Evolutionary conservation across 2,797 vertebrate genomes (phyloP).

Genomic region (Nannoperca australis): DNA sequence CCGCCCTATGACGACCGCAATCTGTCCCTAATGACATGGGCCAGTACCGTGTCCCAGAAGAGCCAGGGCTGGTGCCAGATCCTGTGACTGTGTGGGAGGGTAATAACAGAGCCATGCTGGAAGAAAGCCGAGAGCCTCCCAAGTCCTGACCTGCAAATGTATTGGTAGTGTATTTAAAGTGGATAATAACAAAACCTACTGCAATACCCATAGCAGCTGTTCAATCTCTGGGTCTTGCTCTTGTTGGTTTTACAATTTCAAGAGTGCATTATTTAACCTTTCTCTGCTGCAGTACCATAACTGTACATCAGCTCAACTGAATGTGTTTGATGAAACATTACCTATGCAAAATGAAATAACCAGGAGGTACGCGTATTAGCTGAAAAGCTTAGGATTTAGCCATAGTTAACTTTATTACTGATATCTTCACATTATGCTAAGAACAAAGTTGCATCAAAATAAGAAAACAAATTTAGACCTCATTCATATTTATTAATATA

Average conservation of each 20-base stretch:
- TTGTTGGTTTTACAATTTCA: too few species aligned
- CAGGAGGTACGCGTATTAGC: background rate
- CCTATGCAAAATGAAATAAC: background rate
- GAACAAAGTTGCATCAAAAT: conserved; percentile 12
- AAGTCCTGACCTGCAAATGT: conserved; percentile 17
- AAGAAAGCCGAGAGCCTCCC: conserved; percentile 10
- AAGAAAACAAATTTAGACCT: background rate
- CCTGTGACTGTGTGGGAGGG: conserved; percentile 70
- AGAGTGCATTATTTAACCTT: background rate
- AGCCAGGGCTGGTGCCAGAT: conserved; percentile 87
- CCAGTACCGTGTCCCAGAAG: conserved; percentile 81
- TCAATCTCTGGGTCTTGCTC: conserved; percentile 2
- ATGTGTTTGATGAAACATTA: conserved; percentile 13
- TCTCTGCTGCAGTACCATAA: background rate
- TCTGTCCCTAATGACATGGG: conserved; percentile 85
- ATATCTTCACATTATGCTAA: background rate
- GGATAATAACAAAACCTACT: conserved; percentile 3
- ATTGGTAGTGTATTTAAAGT: conserved; percentile 26
- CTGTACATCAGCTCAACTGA: conserved; percentile 1
- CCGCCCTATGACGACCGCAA: conserved; percentile 85
- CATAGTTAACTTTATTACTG: conserved; percentile 1
- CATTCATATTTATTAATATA: conserved; percentile 20
- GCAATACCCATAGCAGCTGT: background rate
- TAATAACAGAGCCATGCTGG: conserved; percentile 12
- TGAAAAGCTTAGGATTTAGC: background rate